Conservation (phyloP, 2,797 vertebrate species). For the Okamejei kenojei region DNA sequence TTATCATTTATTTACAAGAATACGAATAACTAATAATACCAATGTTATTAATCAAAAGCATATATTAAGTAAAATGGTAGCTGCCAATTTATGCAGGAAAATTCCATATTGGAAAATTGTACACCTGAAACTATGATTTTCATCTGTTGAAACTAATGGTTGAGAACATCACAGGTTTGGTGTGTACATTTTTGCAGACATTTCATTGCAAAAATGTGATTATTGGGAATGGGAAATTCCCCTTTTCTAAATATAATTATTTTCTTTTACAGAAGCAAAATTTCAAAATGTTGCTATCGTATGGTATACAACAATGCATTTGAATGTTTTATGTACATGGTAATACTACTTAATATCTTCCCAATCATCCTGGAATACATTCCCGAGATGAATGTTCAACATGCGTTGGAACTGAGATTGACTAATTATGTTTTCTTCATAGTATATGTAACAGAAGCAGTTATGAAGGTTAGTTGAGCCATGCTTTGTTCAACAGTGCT, state of each 20-base stretch:
- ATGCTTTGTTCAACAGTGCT: background rate
- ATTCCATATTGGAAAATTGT: background rate
- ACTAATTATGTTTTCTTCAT: conserved; percentile 42
- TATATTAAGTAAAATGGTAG: background rate
- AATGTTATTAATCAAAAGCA: background rate
- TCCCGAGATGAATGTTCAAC: background rate
- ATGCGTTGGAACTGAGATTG: conserved; percentile 21
- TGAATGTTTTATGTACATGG: conserved; percentile 41
- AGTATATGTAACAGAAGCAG: conserved; percentile 35
- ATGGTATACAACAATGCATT: conserved; percentile 41
- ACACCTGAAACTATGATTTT: background rate
- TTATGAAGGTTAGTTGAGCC: conserved; percentile 39
- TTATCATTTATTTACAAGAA: background rate
- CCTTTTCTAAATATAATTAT: background rate
- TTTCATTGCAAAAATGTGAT: background rate
- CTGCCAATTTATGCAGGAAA: background rate
- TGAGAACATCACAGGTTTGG: background rate
- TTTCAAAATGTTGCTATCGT: conserved; percentile 33
- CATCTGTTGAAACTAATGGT: background rate
- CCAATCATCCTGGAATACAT: conserved; percentile 41
- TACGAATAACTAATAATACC: background rate
- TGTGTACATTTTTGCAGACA: background rate
- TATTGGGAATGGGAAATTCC: background rate
- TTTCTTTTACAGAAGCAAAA: conserved; percentile 35
- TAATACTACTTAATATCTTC: conserved; percentile 43